Evolutionary conservation across 2,797 vertebrate species (phyloP), one percentile per base, ranked within the genome.

Genomic region (Acestrorhynchus altus): DNA sequence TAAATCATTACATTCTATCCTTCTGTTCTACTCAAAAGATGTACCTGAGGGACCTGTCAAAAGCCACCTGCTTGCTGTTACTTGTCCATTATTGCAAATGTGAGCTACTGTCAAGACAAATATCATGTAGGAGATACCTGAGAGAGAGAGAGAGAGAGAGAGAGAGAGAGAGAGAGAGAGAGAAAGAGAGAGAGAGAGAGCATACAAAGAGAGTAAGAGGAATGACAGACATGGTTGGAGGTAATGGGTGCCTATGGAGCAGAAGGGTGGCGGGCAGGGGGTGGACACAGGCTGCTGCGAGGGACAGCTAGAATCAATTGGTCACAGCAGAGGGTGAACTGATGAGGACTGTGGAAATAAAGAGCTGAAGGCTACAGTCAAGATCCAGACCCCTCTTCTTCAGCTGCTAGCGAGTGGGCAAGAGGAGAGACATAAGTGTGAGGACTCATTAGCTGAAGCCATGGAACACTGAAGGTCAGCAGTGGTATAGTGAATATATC

Each of bases 251-350:
- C 12, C 7, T 9, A 22, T 22, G 49, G 8, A 52, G 18, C 49
- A 9, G 2, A 22, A 20, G 49, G 49, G 8, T 52, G 49, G 20
- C 7, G 26, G 56, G 26, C 26, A 31, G 26, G 26, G 56, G 26
- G 56, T 59, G 26, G 56, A 59, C 56, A 56, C 20, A 12, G 52
- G 26, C 56, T 16, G 56, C 56, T 31, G 26, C 1, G 56, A 59
- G 56, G 56, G 56, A 59, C 56, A 59, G 56, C 26, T 16, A 13
- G 11, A 59, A 59, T 59, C 26, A 13, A 59, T 59, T 28, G 56
- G 56, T 28, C 26, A 59, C 24, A 31, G 56, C 5, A 5, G 26
- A 59, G 56, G 24, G 24, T 26, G 28, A 31, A 59, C 11, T 59
- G 56, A 59, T 7, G 24, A 28, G 56, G 52, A 59, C 5, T 31